phyloP scores from a whole-genome alignment of 2,888 invertebrate genomes.

The Trissonchulus sp. region DNA sequence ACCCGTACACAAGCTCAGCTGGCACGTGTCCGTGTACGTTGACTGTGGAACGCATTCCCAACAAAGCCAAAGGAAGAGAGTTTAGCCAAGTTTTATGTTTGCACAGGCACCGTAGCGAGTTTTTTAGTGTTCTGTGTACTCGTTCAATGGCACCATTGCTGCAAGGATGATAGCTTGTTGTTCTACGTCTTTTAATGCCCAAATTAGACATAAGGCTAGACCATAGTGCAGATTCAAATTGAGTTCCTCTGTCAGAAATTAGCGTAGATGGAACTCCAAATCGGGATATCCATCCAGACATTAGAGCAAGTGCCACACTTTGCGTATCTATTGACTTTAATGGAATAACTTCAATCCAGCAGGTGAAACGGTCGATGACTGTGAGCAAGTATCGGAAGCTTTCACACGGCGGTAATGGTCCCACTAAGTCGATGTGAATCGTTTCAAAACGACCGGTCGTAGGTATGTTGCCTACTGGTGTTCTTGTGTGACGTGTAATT shows the following conservation, averaged over 20 bases:
- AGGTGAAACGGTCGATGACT: constrained; percentile 10
- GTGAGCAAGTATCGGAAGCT: constrained; percentile 10
- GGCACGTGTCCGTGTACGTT: neutral
- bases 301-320: neutral
- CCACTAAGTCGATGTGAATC: constrained; percentile 23
- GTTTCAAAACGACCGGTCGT: constrained; percentile 4
- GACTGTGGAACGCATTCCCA: constrained; percentile 2
- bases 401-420: constrained; percentile 19
- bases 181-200: constrained; percentile 3
- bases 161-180: constrained; percentile 12
- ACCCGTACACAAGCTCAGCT: neutral
- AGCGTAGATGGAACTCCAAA: constrained; percentile 20
- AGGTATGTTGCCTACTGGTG: constrained; percentile 8
- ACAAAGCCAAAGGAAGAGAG: constrained; percentile 3
- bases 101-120: neutral
- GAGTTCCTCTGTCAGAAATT: constrained; percentile 22
- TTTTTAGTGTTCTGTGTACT: neutral
- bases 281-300: constrained; percentile 7
- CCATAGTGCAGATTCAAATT: constrained; percentile 19
- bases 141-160: constrained; percentile 14
- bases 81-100: neutral
- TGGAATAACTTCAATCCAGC: constrained; percentile 23
- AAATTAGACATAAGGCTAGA: neutral
- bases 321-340: neutral
- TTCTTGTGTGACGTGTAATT: constrained; percentile 9